phyloP scores from a whole-genome alignment of 2,888 invertebrate species.

The Leuctra nigra region DNA sequence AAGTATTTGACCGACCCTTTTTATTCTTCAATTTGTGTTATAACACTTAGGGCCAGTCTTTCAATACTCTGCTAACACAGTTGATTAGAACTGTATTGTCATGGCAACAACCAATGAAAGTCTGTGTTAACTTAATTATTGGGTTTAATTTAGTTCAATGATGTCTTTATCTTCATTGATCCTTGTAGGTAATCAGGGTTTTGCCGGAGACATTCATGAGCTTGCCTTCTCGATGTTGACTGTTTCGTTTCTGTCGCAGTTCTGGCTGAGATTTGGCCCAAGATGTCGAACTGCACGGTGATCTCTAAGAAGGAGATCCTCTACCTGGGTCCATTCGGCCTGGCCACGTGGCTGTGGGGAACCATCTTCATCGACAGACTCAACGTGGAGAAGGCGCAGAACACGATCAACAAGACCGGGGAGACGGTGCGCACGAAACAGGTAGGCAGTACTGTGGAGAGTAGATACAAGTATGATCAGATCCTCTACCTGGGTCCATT shows the following conservation, averaged over 20 bases:
- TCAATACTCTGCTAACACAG: no score
- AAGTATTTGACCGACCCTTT: no score
- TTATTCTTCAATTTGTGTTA: no score
- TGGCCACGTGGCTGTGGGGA: constrained; percentile 46
- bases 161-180: no score
- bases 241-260: constrained; percentile 20
- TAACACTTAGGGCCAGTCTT: no score
- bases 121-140: no score
- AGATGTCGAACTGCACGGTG: constrained; percentile 42
- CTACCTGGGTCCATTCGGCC: constrained; percentile 47
- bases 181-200: no score
- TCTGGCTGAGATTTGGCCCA: constrained; percentile 40
- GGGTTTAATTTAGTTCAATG: no score
- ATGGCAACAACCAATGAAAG: no score
- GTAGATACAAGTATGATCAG: no score
- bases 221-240: not conserved
- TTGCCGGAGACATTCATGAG: not conserved
- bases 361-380: constrained; percentile 47
- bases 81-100: no score
- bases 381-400: constrained; percentile 42
- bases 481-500: constrained; percentile 47
- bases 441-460: no score
- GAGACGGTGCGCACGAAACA: constrained; percentile 35
- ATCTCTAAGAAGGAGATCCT: constrained; percentile 48
- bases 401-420: constrained; percentile 36